phyloP scores from a whole-genome alignment of 2,888 invertebrate species.

The Biston betularia region DNA sequence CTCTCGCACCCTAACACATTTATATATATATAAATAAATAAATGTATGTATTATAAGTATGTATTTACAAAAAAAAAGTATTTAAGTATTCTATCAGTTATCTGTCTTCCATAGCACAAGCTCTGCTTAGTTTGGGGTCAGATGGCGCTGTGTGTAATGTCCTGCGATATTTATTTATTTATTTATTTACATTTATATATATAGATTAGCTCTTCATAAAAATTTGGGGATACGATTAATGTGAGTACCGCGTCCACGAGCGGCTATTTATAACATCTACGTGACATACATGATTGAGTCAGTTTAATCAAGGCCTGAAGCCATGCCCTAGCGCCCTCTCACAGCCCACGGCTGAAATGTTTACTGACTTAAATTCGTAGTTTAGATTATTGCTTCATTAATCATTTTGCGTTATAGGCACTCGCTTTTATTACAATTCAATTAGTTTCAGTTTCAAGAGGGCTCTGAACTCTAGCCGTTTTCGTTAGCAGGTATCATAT shows the following conservation, averaged over 20 bases:
- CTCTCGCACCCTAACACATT: no score
- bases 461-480: neutral
- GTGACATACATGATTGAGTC: constrained; percentile 11
- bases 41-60: no score
- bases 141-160: no score
- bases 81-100: no score
- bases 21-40: no score
- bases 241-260: constrained; percentile 15
- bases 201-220: no score
- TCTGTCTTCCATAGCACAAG: no score
- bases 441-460: neutral
- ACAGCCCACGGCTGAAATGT: constrained; percentile 3
- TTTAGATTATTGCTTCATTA: constrained; percentile 3
- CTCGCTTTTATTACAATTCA: neutral
- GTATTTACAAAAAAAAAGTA: no score
- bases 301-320: constrained; percentile 26
- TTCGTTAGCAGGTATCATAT: neutral
- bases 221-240: neutral
- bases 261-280: neutral
- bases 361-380: neutral
- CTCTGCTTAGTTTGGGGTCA: no score
- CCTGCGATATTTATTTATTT: no score
- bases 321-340: constrained; percentile 44
- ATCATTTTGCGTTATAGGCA: neutral
- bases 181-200: no score